Percentiles rank a stretch among this genome's conserved stretches.
Conservation (phyloP, 2,888 invertebrate species). For the Nephrotoma appendiculata region DNA sequence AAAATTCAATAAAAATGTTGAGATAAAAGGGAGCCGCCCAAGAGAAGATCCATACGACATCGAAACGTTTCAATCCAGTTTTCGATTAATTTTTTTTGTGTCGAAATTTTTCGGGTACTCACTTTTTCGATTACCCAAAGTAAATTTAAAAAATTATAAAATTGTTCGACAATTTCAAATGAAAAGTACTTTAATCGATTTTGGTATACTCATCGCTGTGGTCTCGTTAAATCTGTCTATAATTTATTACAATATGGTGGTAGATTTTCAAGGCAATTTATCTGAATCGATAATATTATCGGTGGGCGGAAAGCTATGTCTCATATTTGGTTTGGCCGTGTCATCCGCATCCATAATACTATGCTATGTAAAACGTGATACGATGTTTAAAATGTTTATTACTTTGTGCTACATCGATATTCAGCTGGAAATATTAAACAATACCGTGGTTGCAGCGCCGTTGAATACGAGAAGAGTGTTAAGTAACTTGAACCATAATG, state of each 20-base stretch:
- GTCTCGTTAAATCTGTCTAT: background rate
- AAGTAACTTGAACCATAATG: background rate
- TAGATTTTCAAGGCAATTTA: background rate
- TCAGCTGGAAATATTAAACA: background rate
- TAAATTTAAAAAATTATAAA: background rate
- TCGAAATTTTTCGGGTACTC: background rate
- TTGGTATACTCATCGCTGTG: background rate
- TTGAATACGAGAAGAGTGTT: background rate
- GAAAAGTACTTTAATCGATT: background rate
- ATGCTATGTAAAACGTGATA: background rate
- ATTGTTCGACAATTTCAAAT: background rate
- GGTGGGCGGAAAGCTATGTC: background rate
- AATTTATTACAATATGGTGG: background rate
- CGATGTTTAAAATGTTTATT: background rate
- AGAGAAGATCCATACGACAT: background rate
- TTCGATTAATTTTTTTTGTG: background rate
- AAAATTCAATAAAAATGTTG: background rate
- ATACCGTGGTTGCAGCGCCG: background rate
- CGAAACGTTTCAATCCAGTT: background rate
- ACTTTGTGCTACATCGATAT: background rate
- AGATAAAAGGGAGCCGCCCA: background rate
- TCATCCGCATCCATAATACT: background rate
- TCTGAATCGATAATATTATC: background rate
- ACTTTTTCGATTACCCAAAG: background rate
- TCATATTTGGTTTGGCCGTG: background rate